These are phyloP conservation scores for Cichlasoma orientale DNA, from an alignment of 2,797 vertebrate genomes.

Conservation along the genomic window DNA sequence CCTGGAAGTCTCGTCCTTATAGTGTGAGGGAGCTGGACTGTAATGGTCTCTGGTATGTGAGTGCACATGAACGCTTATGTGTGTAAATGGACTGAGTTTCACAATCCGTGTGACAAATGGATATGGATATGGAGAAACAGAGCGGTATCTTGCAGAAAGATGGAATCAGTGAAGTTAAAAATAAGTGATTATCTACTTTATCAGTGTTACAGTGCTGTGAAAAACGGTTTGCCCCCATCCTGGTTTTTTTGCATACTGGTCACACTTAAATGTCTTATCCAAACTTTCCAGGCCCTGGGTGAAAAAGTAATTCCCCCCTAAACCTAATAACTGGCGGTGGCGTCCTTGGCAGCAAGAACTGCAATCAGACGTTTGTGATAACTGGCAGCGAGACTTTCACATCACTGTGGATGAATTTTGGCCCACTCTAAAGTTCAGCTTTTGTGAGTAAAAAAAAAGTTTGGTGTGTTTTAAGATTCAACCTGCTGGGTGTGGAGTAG, in stretches of 20 bases:
- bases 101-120: constrained; percentile 11
- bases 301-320: background rate
- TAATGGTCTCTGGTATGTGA: constrained; percentile 48
- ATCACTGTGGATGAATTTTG: background rate
- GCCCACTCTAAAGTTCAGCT: accelerated
- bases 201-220: background rate
- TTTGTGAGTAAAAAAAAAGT: background rate
- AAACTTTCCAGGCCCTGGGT: background rate
- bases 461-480: background rate
- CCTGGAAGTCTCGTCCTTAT: constrained; percentile 71
- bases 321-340: background rate
- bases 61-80: constrained; percentile 24
- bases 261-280: background rate
- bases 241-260: background rate
- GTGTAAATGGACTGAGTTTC: constrained; percentile 26
- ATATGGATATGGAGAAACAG: constrained; percentile 3
- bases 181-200: background rate
- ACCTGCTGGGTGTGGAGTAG: background rate
- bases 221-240: background rate
- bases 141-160: background rate
- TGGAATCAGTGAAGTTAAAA: background rate
- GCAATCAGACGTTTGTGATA: background rate
- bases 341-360: background rate
- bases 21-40: constrained; percentile 51
- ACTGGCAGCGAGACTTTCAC: background rate